Evolutionary conservation across 2,888 invertebrate genomes (phyloP), one percentile per base, ranked within the genome.

Genomic region (Pandemis cinnamomeana): DNA sequence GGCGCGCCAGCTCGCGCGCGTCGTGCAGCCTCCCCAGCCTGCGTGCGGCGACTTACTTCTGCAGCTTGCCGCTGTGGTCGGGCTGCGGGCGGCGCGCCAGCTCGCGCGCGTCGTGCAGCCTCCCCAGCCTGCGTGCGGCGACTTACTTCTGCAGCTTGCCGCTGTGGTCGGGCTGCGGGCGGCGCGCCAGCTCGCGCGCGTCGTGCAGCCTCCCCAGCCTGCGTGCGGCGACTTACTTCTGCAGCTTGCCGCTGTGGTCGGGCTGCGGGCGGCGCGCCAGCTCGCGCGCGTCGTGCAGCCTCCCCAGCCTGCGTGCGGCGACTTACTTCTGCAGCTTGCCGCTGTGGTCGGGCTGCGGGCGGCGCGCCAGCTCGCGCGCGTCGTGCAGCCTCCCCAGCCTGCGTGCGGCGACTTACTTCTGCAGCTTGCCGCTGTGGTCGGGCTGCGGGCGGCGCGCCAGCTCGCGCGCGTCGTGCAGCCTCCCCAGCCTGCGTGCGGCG

Each of bases 21-120:
- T 97, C 97, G 82, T n/a, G n/a, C 20, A 0, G 20, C 20, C 20
- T 20, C 20, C 20, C 20, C 20, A 20, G 20, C 0, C 0, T 20
- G 20, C 20, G 20, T n/a, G n/a, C n/a, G n/a, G 20, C 20, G 20
- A 20, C 88, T 86, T 11, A 97, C 96, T 96, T 98, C 89, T 89
- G 96, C 10, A 99, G 92, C 84, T 98, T 98, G 64, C 97, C 97
- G 80, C 96, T 97, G 63, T 95, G 92, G 88, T 99, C 98, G 0
- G 97, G 95, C 53, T 96, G 95, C 0, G 99, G 99, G 71, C 98
- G 95, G 70, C 99, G 95, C 80, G 96, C 95, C 7, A 95, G 91
- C 91, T 99, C 99, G 86, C 97, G 96, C 0, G 98, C 99, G 41
- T 97, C 97, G 82, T n/a, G n/a, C 20, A 0, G 20, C 20, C 20